Evolutionary conservation across 2,113 vertebrate genomes (phyloP).

Genomic region (Oophaga pumilio): DNA sequence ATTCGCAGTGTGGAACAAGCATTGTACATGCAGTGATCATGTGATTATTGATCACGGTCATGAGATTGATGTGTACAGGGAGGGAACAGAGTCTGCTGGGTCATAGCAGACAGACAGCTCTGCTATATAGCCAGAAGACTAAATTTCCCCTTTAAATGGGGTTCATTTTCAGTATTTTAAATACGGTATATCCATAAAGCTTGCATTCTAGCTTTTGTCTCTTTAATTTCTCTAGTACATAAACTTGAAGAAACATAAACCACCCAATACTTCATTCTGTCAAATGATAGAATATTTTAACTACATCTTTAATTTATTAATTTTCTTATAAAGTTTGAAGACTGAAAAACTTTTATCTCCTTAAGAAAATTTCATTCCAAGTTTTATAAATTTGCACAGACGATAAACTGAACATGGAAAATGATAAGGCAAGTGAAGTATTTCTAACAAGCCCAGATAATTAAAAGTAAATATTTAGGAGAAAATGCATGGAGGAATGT

Average conservation of each 20-base stretch:
- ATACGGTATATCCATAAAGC: not conserved
- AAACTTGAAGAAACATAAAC: not conserved
- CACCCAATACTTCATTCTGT: not conserved
- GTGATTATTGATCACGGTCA: too few relatives aligned
- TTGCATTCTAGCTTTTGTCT: not conserved
- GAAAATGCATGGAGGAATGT: constrained; percentile 6
- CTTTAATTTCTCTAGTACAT: not conserved
- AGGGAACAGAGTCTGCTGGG: too few relatives aligned
- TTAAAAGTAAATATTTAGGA: constrained; percentile 25
- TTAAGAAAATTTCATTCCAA: not conserved
- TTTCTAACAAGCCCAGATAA: not conserved
- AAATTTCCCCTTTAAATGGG: too few relatives aligned
- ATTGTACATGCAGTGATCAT: too few relatives aligned
- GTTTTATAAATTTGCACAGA: not conserved
- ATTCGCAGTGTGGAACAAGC: too few relatives aligned
- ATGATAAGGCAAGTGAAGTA: not conserved
- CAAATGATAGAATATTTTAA: not conserved
- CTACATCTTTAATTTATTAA: not conserved
- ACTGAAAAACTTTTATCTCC: not conserved
- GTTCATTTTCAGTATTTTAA: too few relatives aligned
- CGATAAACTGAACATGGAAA: not conserved
- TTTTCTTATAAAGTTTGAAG: not conserved
- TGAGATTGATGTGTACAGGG: too few relatives aligned
- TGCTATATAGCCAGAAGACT: too few relatives aligned
- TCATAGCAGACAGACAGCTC: too few relatives aligned